Conservation (phyloP, 2,797 vertebrate species). For the Valencia hispanica region DNA sequence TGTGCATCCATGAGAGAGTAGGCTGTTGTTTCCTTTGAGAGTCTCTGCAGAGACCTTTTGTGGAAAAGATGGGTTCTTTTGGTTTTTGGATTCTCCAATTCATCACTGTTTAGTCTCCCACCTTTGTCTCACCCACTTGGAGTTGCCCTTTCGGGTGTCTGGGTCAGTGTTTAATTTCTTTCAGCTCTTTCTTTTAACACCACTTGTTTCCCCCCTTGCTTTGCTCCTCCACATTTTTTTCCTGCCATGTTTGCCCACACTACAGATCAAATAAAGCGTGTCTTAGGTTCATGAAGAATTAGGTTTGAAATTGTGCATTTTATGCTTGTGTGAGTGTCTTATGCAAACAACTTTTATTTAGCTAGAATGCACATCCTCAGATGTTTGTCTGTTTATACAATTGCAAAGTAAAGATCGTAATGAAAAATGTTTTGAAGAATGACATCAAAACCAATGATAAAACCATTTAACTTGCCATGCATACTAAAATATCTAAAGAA, state of each 20-base stretch:
- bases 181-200: conserved; percentile 3
- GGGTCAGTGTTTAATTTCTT: conserved; percentile 14
- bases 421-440: neutral
- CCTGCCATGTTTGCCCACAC: neutral
- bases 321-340: neutral
- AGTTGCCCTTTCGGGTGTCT: conserved; percentile 6
- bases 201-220: neutral
- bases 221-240: neutral
- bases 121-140: conserved; percentile 4
- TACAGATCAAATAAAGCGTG: neutral
- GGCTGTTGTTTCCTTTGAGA: conserved; percentile 2
- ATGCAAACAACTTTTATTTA: neutral
- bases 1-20: neutral
- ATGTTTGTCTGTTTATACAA: neutral
- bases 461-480: neutral
- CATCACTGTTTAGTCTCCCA: conserved; percentile 14
- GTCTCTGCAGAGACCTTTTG: neutral
- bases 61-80: conserved; percentile 1
- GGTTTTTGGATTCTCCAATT: conserved; percentile 7
- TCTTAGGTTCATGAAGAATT: neutral
- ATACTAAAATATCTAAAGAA: neutral
- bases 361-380: neutral
- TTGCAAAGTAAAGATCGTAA: neutral
- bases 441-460: neutral
- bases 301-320: neutral